phyloP scores from a whole-genome alignment of 1,140 invertebrate genomes.

The Aphelenchoides fujianensis region DNA sequence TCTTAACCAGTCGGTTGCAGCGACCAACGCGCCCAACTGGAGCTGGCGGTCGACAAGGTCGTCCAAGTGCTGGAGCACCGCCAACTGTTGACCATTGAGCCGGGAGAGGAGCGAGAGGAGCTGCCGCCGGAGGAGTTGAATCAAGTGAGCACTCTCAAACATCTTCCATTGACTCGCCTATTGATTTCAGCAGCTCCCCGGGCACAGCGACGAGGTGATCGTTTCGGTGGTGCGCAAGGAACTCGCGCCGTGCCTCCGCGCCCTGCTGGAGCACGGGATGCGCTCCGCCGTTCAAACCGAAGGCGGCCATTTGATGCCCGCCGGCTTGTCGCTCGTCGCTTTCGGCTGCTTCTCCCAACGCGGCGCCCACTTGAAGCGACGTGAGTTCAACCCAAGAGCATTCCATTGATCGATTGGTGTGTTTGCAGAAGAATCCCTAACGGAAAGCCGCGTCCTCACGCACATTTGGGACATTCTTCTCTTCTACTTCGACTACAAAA shows the following conservation, averaged over 20 bases:
- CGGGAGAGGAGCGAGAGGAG: conserved; percentile 63
- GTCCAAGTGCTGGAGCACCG: conserved; percentile 65
- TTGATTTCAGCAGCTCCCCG: conserved; percentile 65
- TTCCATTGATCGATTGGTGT: too few species aligned
- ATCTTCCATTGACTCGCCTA: not conserved
- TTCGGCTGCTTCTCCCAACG: conserved; percentile 77
- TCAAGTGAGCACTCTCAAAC: conserved; percentile 24
- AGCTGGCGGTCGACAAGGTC: conserved; percentile 80
- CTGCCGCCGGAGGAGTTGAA: conserved; percentile 71
- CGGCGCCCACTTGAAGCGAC: conserved; percentile 46
- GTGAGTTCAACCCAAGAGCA: too few species aligned
- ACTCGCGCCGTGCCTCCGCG: conserved; percentile 79
- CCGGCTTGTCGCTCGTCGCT: conserved; percentile 76
- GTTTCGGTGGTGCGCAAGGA: conserved; percentile 85
- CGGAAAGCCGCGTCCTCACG: conserved; percentile 63
- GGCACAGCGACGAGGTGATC: conserved; percentile 71
- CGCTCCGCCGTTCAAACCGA: conserved; percentile 66
- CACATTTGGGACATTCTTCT: conserved; percentile 87
- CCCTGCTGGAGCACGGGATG: conserved; percentile 89
- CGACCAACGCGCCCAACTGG: conserved; percentile 83
- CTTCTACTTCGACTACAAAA: conserved; percentile 78
- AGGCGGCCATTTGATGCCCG: conserved; percentile 61
- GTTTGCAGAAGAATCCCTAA: conserved; percentile 21
- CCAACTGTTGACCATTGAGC: conserved; percentile 55
- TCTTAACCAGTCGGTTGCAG: conserved; percentile 66